A percentile compares a stretch with the other conserved stretches of the same genome.
phyloP scores from a whole-genome alignment of 2,888 invertebrate genomes.

The Drosophila mimetica region DNA sequence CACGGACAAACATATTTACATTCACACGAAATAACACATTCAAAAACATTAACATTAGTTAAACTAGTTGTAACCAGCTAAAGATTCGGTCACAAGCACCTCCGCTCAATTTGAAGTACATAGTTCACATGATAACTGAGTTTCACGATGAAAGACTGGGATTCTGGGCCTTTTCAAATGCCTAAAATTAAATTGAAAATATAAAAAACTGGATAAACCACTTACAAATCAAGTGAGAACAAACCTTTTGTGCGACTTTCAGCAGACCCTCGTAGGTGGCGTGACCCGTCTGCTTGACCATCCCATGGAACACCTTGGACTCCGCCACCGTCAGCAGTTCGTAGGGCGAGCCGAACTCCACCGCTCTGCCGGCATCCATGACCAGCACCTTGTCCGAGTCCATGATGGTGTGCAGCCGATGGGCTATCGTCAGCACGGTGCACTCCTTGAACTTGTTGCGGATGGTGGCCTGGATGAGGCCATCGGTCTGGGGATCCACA shows the following conservation, averaged over 20 bases:
- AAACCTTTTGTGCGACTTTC: constrained; percentile 86
- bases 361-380: constrained; percentile 88
- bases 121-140: not conserved
- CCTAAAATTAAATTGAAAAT: constrained; percentile 34
- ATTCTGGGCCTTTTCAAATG: constrained; percentile 50
- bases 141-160: constrained; percentile 51
- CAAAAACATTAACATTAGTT: constrained; percentile 45
- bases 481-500: constrained; percentile 95
- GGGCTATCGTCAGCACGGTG: constrained; percentile 97
- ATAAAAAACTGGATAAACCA: not conserved
- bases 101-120: constrained; percentile 7
- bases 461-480: constrained; percentile 92
- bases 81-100: not conserved
- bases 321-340: constrained; percentile 85
- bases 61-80: constrained; percentile 14
- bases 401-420: constrained; percentile 93
- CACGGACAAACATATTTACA: constrained; percentile 39
- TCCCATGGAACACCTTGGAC: constrained; percentile 85
- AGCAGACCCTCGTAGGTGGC: constrained; percentile 87
- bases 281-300: constrained; percentile 88
- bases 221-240: not conserved
- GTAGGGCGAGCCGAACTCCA: constrained; percentile 89
- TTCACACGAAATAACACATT: constrained; percentile 36
- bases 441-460: constrained; percentile 90
- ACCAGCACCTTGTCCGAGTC: constrained; percentile 87